phyloP scores from a whole-genome alignment of 23 tunicate species.

The Corella eumyota region DNA sequence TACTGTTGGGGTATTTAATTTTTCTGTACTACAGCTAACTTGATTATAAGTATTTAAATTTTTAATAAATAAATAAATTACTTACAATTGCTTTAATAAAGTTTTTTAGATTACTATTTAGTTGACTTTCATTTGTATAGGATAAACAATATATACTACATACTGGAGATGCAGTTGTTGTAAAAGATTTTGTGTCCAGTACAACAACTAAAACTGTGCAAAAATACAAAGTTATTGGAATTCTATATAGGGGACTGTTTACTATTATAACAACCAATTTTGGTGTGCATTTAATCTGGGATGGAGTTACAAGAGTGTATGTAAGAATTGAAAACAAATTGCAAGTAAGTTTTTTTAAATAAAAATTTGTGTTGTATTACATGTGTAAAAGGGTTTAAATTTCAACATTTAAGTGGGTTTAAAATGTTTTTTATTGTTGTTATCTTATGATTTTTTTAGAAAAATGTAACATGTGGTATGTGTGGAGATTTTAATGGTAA shows the following conservation, averaged over 20 bases:
- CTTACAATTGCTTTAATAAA: too few species aligned
- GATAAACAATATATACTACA: too few species aligned
- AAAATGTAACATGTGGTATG: conserved; percentile 16
- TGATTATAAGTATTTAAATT: not conserved
- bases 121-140: too few species aligned
- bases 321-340: conserved; percentile 5
- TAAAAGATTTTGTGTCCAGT: too few species aligned
- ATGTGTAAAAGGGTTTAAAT: too few species aligned
- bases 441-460: not conserved
- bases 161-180: too few species aligned
- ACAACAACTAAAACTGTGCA: too few species aligned
- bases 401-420: too few species aligned
- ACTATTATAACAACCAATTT: conserved; percentile 10
- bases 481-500: conserved; percentile 31
- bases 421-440: too few species aligned
- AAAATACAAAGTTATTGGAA: too few species aligned
- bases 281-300: conserved; percentile 35
- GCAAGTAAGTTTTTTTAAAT: conserved; percentile 4
- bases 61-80: not conserved
- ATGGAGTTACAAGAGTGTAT: conserved; percentile 38
- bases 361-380: not conserved
- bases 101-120: too few species aligned
- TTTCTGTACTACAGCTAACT: not conserved
- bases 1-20: conserved; percentile 3
- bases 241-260: conserved; percentile 17